These are phyloP conservation scores for Xerus rutilus DNA, from an alignment of 2,797 vertebrate genomes.

Conservation along the genomic window DNA sequence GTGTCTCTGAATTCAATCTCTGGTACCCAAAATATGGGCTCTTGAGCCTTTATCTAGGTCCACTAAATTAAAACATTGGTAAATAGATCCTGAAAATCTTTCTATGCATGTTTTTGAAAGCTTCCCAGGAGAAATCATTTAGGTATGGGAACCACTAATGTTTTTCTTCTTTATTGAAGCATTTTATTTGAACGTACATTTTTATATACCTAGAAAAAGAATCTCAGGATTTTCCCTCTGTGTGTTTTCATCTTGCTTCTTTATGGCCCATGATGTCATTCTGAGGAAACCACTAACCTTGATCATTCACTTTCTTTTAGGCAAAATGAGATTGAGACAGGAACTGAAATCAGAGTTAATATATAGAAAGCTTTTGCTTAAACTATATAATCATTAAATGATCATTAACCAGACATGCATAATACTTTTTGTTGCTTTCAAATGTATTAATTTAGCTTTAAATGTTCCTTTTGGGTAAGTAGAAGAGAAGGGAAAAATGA, in stretches of 20 bases:
- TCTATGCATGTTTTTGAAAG: background rate
- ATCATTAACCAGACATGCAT: background rate
- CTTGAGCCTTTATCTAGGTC: background rate
- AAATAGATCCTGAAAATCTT: background rate
- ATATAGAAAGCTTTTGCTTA: background rate
- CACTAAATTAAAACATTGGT: conserved; percentile 7
- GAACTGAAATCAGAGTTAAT: background rate
- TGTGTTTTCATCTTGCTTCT: too few species aligned
- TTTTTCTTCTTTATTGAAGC: background rate
- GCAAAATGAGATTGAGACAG: background rate
- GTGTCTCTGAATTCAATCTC: too few species aligned
- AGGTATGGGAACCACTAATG: background rate
- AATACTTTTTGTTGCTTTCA: conserved; percentile 27
- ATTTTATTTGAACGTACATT: too few species aligned
- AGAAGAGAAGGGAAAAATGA: conserved; percentile 4
- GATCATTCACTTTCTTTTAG: background rate
- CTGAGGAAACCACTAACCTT: background rate
- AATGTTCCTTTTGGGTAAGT: background rate
- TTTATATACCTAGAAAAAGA: too few species aligned
- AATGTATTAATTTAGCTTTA: background rate
- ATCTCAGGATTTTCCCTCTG: too few species aligned
- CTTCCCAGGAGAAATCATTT: background rate
- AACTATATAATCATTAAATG: background rate
- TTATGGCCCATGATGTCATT: too few species aligned
- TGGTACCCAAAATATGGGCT: background rate